phyloP scores from a whole-genome alignment of 2,888 invertebrate species.

The Zhengitettix transpicula region DNA sequence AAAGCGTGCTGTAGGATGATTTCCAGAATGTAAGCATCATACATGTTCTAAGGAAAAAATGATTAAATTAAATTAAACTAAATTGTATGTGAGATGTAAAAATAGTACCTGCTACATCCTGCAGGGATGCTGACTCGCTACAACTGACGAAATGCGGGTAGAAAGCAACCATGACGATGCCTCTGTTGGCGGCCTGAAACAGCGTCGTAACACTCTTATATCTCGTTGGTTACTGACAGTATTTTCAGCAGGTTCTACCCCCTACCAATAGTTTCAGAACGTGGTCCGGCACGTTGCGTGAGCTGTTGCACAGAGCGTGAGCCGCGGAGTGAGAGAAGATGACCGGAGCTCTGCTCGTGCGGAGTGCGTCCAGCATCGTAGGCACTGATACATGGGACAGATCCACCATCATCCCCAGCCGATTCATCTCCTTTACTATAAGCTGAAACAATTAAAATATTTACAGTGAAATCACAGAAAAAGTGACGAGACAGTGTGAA shows the following conservation, averaged over 20 bases:
- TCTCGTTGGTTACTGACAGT: neutral
- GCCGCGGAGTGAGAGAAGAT: constrained; percentile 42
- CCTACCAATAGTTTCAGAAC: constrained; percentile 36
- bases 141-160: constrained; percentile 42
- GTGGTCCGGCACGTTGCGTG: constrained; percentile 40
- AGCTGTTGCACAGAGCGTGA: constrained; percentile 36
- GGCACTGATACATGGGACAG: constrained; percentile 36
- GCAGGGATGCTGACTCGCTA: constrained; percentile 36
- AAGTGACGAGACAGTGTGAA: too few species aligned
- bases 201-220: neutral
- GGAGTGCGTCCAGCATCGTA: constrained; percentile 36
- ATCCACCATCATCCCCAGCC: constrained; percentile 43
- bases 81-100: too few species aligned
- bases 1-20: too few species aligned
- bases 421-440: constrained; percentile 42
- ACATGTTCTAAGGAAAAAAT: too few species aligned
- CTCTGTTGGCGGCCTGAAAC: constrained; percentile 39
- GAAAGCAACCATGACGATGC: constrained; percentile 49
- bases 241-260: neutral
- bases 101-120: constrained; percentile 44
- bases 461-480: too few species aligned
- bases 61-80: too few species aligned
- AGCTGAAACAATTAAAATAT: constrained; percentile 21
- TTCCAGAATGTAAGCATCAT: too few species aligned
- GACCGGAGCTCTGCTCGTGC: constrained; percentile 33